Base-by-base conservation (phyloP, 2,797 vertebrate species). In the Rhinatrema bivittatum region DNA sequence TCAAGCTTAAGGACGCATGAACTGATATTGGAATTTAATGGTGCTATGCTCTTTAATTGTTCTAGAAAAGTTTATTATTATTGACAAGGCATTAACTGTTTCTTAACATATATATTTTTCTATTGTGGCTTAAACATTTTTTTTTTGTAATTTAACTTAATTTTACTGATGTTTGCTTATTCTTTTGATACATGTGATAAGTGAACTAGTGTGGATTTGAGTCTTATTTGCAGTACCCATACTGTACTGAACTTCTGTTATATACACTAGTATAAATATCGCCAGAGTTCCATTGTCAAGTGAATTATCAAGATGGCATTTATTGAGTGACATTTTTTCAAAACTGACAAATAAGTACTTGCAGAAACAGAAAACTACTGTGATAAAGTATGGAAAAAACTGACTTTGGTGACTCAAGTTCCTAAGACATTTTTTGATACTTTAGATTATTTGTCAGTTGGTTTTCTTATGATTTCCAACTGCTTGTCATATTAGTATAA, bases 1-100 rank as follows among this genome's bases (percentile, higher is more conserved):
- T 50, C 85, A 83, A 14, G 72, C 77, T 0, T 84, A 90, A 53
- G 96, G 86, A 91, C 44, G 53, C 41, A 4, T 42, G 51, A 17
- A 31, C 25, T 23, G 41, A 5, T 9, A 0, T 33, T 44, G 62
- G 47, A 60, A 56, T 71, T 74, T 42, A 44, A 58, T 58, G 84
- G 78, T 85, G 79, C 81, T 78, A 56, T 44, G 47, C 18, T 39
- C 51, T 56, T 45, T 62, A 52, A 21, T 46, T 65, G 58, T 31
- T 45, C 59, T 50, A 37, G 53, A 54, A 47, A 65, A 61, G 56
- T 40, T 59, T 61, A 42, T 50, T 65, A 40, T 28, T 28, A 24
- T 62, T 16, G 56, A 75, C 61, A 49, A 60, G 56, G 23, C 69
- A 53, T 60, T 61, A 44, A 33, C 26, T 38, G 32, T 62, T 66